phyloP scores from a whole-genome alignment of 2,888 invertebrate genomes.

The Eulithis prunata region DNA sequence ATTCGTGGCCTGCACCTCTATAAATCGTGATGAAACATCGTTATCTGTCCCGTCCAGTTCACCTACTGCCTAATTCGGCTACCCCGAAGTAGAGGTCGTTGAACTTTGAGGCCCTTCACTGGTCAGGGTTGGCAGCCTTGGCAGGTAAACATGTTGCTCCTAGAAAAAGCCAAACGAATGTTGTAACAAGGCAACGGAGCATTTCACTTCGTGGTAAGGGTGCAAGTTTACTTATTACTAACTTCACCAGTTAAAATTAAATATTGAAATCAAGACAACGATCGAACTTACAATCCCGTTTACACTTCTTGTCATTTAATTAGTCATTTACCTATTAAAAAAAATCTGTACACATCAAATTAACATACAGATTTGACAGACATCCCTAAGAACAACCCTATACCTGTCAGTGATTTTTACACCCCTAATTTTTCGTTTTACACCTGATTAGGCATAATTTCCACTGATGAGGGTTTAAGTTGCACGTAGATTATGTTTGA shows the following conservation, averaged over 20 bases:
- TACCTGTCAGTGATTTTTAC: slow-evolving; percentile 41
- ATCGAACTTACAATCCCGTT: too few relatives aligned
- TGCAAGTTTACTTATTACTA: too few relatives aligned
- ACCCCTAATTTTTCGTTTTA: slow-evolving; percentile 60
- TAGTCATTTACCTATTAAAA: too few relatives aligned
- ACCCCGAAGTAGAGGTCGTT: slow-evolving; percentile 64
- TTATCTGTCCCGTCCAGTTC: slow-evolving; percentile 69
- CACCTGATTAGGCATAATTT: slow-evolving; percentile 61
- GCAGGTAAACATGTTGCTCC: slow-evolving; percentile 14
- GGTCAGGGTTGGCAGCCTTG: slow-evolving; percentile 19
- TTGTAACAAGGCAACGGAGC: too few relatives aligned
- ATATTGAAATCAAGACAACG: too few relatives aligned
- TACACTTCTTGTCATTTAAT: too few relatives aligned
- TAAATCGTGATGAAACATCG: slow-evolving; percentile 44
- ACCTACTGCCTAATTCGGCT: slow-evolving; percentile 59
- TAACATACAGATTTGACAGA: not conserved
- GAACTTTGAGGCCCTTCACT: slow-evolving; percentile 65
- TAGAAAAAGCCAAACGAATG: not conserved
- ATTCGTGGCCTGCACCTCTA: slow-evolving; percentile 37
- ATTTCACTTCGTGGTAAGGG: too few relatives aligned
- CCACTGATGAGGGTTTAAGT: slow-evolving; percentile 40
- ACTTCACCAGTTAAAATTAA: too few relatives aligned
- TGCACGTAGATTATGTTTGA: slow-evolving; percentile 37
- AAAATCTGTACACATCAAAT: too few relatives aligned
- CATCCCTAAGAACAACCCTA: slow-evolving; percentile 25